Evolutionary conservation across 2,888 invertebrate genomes (phyloP), one percentile per base, ranked within the genome.

Genomic region (Pollenia labialis): DNA sequence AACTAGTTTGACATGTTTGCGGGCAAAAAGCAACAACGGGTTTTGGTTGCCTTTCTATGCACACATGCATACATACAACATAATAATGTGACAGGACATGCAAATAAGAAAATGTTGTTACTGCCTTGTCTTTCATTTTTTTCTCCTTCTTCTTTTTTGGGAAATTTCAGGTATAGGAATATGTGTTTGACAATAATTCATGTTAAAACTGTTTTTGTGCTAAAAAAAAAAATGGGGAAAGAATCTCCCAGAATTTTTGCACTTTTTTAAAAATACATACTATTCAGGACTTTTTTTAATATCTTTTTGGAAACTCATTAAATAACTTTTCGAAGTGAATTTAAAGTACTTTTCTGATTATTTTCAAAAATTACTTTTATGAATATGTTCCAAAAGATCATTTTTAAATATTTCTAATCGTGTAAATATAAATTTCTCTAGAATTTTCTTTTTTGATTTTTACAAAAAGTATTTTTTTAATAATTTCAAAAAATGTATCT

Each of bases 11-110:
- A 75, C 81, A 82, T 75, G 74, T 81, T 54, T 72, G 66, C 44
- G 62, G 46, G 18, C 11, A 42, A 40, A 56, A 75, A 54, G 48
- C 46, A 68, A 42, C 6, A 66, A 62, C 72, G 77, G 64, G 77
- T 64, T 42, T 72, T 11, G 44, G 44, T 54, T 44, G 58, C 56
- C 16, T 32, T 16, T 62, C 11, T 62, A 69, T 66, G n/a, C 46
- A 84, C 66, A 79, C 46, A 77, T 68, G 58, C 50, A 75, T 48
- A 23, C 23, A 23, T 23, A 23, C 23, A 2, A 23, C 23, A 23
- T 2, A 23, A 86, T 81, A 87, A 87, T 87, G 83, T 84, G 86
- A 87, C 86, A 87, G 86, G 86, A 81, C 84, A 84, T 87, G 83
- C 81, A 87, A 84, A 84, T 84, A 84, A 84, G 83, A 87, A 87